Base-by-base conservation (phyloP, 2,797 vertebrate species). In the Siniperca undulata region DNA sequence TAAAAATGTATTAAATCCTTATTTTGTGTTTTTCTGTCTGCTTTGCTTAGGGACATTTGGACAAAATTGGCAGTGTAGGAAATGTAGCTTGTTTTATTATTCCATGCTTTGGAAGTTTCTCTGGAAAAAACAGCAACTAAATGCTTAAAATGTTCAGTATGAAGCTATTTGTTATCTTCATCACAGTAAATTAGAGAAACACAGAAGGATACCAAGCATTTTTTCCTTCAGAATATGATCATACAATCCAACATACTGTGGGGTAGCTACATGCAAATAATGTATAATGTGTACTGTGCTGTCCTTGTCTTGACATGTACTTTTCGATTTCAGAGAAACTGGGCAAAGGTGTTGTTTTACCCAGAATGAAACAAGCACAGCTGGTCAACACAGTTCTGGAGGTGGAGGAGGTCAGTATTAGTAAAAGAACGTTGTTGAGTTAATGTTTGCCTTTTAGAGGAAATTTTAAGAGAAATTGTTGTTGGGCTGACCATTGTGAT, bases 351-450 rank as follows among this genome's bases (percentile, higher is more conserved):
- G 3, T 90, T 30, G 8, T 11, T 75, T 67, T 96, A 81, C 94
- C 93, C 59, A 36, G 70, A 68, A 76, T 59, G 30, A 81, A 22
- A 77, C 3, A 84, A 0, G 70, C 56, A 40, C n/a, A 88, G 50
- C 85, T 93, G 70, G 82, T 91, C 42, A 91, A 95, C 77, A 40
- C 93, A 7, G 78, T 90, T 19, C 79, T 96, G 58, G 79, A 38
- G 20, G 50, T 93, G 77, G 67, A 94, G 7, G 7, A 93, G 94
- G 94, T 95, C 48, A 64, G 90, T 90, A 42, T 36, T 11, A 5
- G 3, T 34, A 9, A 55, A 46, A 46, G 11, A 30, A 30, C 2
- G 38, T 11, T 42, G 19, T 24, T 12, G 0, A 4, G 7, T 20
- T 36, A 2, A 50, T 36, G 8, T 61, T 58, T 20, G 7, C 7